Evolutionary conservation across 2,797 vertebrate genomes (phyloP), one percentile per base, ranked within the genome.

Genomic region (Aphelocoma californica): DNA sequence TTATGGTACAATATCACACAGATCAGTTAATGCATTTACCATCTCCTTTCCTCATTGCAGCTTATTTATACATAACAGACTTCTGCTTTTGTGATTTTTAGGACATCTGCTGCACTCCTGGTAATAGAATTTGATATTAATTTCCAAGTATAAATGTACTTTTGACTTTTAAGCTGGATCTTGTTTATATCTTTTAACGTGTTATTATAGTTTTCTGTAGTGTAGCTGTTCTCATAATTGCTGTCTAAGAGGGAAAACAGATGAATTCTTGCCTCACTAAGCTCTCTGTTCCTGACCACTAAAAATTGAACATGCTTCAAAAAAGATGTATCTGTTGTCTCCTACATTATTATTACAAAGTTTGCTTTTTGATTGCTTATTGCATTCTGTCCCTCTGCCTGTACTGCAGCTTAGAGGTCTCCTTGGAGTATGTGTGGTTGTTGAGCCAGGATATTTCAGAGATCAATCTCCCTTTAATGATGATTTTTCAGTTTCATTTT

Each of bases 341-440:
- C 8, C 18, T 86, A 7, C 77, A 29, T 32, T 53, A 36, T 70
- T 83, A 25, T 45, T 38, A 42, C 1, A 1, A 58, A 25, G 17
- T 54, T 78, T 69, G 7, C 24, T 65, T 91, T 54, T 48, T 74
- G 57, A 32, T 51, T 61, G 47, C 58, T 47, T 81, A 7, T 20
- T 91, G 36, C 38, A 8, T 79, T 74, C 32, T 84, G 47, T 86
- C 53, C 15, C 34, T 73, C 28, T 18, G 48, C 72, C 48, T 92
- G 12, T 31, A 4, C 24, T 44, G 50, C 40, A 71, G 19, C 29
- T 73, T n/a, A 15, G 56, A 64, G n/a, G 7, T 83, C 16, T 66
- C 42, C 25, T 45, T 64, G 47, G 48, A 45, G 26, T 16, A 19
- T 1, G 0, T 6, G 23, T 47, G 26, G 15, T 51, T 2, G 1